Evolutionary conservation across 2,888 invertebrate species (phyloP), one percentile per base, ranked within the genome.

Genomic region (Aphrophora alni): DNA sequence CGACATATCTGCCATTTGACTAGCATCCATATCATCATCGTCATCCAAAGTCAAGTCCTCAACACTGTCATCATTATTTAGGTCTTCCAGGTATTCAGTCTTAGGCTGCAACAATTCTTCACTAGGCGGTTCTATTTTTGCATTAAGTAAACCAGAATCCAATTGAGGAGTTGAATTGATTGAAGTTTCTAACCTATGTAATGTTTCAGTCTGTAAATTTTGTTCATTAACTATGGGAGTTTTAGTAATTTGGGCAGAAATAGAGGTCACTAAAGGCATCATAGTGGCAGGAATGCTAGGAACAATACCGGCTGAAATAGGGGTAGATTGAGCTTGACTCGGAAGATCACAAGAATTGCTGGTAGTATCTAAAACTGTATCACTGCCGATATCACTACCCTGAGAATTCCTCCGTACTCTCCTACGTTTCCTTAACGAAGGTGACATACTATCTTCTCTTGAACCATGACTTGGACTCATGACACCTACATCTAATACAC

Each of bases 1-100:
- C 89, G 93, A 93, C 89, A 95, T 92, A 86, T 93, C 93, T 83
- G 91, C 91, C 85, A 92, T 90, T 72, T 81, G 78, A 78, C 78
- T 81, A 44, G 59, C 92, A 86, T 89, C 89, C 88, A 89, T 88
- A 83, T 96, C 95, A 88, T 96, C 95, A 86, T 94, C 86, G 76
- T 87, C 86, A 71, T 87, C 95, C 82, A 95, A 89, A 84, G 95
- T 95, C 88, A 96, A 92, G 89, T 96, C 95, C 89, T 96, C 96
- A 86, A 95, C 94, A 86, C 93, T 93, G 87, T 94, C 94, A 86
- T 93, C 93, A 87, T 92, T 92, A 87, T 89, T 88, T 84, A 90
- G 89, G 86, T 93, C 93, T 83, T 93, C 93, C 85, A 92, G 90
- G 88, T 92, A 93, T 90, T 94, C 93, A 89, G 93, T 91, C 91